Evolutionary conservation across 2,797 vertebrate species (phyloP).

Genomic region (Bucorvus abyssinicus): DNA sequence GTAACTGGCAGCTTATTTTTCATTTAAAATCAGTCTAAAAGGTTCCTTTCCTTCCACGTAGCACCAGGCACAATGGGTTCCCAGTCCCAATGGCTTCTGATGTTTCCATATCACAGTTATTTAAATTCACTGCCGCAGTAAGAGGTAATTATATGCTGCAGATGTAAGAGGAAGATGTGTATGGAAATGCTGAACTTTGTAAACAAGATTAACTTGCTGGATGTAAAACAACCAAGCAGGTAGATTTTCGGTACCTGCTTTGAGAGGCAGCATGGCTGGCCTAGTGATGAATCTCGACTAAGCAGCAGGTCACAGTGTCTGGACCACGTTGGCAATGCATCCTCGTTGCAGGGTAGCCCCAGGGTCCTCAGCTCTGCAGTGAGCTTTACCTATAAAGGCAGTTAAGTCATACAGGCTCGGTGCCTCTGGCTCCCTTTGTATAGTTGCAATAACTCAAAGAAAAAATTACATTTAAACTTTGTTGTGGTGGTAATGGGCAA

Average conservation of each 20-base stretch:
- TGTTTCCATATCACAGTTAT: not conserved
- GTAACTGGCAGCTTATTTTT: slow-evolving; percentile 1
- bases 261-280: not conserved
- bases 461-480: not conserved
- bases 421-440: not conserved
- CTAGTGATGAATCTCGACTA: not conserved
- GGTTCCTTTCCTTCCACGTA: not conserved
- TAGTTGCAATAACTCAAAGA: not conserved
- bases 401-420: not conserved
- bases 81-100: not conserved
- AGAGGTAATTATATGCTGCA: not conserved
- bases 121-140: not conserved
- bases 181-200: not conserved
- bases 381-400: not conserved
- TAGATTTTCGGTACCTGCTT: not conserved
- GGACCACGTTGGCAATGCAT: not conserved
- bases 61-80: not conserved
- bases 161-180: not conserved
- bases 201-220: not conserved
- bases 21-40: not conserved
- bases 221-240: not conserved
- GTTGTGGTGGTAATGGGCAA: not conserved
- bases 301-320: not conserved
- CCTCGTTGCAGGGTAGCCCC: not conserved
- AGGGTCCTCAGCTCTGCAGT: not conserved